Evolutionary conservation across 2,888 invertebrate genomes (phyloP), one percentile per base, ranked within the genome.

Genomic region (Dendrolimus houi): DNA sequence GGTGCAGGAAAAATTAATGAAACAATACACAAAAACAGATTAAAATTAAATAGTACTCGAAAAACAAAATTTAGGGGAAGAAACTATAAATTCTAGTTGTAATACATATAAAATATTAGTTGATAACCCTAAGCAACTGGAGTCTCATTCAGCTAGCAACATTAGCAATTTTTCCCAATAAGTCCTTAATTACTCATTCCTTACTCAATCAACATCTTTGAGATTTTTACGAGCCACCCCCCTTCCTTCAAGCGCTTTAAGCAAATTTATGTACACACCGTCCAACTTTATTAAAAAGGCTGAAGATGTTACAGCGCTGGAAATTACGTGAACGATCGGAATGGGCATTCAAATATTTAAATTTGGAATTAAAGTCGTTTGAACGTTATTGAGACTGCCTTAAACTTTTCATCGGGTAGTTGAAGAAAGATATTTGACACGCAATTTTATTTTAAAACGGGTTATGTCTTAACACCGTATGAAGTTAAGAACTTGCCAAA

Each of bases 111-210:
- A 42, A 9, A 42, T 42, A 42, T 6, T 29, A 29, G 29, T 10
- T 47, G 47, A 9, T 47, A 12, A 47, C 47, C 47, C 47, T 47
- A 47, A 29, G 29, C 29, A 29, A 29, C 6, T 12, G 9, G 47
- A 12, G 9, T 12, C 47, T 47, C 47, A 47, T 47, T 62, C 61
- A 67, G 65, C 61, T 62, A 71, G 71, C 71, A 75, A 81, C 81
- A 29, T 29, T 78, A 75, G 77, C 79, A 77, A 79, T 83, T 83
- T 83, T 82, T 83, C 76, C 80, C 82, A 79, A 83, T 84, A 83
- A 74, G 64, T 70, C 64, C 54, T 58, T 61, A 71, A 73, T 74
- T 73, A 64, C 72, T 69, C 74, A 72, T 73, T 72, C 65, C 68
- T 72, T 69, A 70, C 67, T 72, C 71, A 71, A 73, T 74, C 71